Conservation (phyloP, 1,140 invertebrate genomes). For the Pseudomyrmex flavicornis region DNA sequence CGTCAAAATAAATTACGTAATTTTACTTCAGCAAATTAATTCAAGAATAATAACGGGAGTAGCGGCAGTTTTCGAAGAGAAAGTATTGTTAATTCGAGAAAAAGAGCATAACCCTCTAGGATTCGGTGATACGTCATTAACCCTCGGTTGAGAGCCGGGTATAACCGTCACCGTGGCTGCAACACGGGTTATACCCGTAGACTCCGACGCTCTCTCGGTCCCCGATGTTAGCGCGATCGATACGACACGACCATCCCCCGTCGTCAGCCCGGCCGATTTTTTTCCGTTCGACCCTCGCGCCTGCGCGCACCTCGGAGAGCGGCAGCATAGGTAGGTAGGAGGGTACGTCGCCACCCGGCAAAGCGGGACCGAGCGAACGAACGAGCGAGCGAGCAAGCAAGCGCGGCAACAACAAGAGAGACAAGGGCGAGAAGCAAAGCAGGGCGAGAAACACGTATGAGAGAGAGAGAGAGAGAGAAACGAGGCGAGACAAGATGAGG, state of each 20-base stretch:
- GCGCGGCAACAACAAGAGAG: constrained; percentile 1
- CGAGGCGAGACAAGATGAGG: constrained; percentile 15
- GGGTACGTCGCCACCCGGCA: constrained; percentile 59
- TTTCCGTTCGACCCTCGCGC: constrained; percentile 80
- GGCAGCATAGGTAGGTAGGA: not conserved
- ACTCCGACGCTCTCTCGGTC: constrained; percentile 71
- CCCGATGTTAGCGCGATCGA: constrained; percentile 82
- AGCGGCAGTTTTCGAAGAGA: not conserved
- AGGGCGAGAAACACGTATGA: not conserved
- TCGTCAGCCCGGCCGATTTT: constrained; percentile 82
- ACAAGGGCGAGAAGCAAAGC: not conserved
- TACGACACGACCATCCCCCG: constrained; percentile 77
- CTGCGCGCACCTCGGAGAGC: constrained; percentile 71
- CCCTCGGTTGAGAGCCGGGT: not conserved
- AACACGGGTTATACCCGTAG: constrained; percentile 64
- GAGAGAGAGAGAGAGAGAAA: constrained; percentile 4
- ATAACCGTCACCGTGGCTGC: constrained; percentile 56
- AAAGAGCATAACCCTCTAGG: not conserved
- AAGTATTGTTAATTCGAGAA: not conserved
- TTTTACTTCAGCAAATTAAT: constrained; percentile 27
- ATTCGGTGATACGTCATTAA: constrained; percentile 31
- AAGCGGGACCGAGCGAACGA: constrained; percentile 36
- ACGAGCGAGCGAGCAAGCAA: constrained; percentile 14
- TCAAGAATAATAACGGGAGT: constrained; percentile 15
- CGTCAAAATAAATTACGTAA: not conserved